Evolutionary conservation across 2,797 vertebrate genomes (phyloP), one percentile per base, ranked within the genome.

Genomic region (Rhincodon typus): DNA sequence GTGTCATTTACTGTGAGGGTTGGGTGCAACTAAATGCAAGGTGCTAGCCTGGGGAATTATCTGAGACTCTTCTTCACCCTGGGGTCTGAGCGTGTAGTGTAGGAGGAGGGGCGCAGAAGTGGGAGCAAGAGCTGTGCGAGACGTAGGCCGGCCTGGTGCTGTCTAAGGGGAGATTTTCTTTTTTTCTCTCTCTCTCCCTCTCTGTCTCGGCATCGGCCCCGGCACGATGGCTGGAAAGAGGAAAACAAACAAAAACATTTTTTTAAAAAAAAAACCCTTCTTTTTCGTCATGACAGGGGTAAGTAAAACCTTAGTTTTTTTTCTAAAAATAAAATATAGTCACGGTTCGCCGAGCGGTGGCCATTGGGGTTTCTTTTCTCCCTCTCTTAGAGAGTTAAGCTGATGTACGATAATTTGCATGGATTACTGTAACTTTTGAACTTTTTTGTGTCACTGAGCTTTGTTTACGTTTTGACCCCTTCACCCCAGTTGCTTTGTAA

Each of bases 321-420:
- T 69, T 69, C 2, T 2, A 15, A 69, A 69, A 74, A 91, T 62
- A n/a, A 91, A 57, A 57, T 91, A n/a, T 88, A 91, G 88, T 66
- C 88, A 4, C 15, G 19, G 34, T 66, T 91, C 1, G 21, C 62
- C 19, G 10, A 23, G 57, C 15, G 3, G 27, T 15, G 4, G 34
- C 88, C 88, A 88, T 53, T 66, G 88, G 57, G 57, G 57, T 57
- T 57, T 57, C 8, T 57, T 57, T 57, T 57, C 10, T 7, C 57
- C 57, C 62, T 57, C 66, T 66, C 21, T 19, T 66, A 66, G 30
- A 66, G 53, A 2, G 4, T 57, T 62, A 91, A 91, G 17, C 30
- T 66, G 88, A 19, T 91, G 88, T 91, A 66, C 17, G 88, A 91
- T 91, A 91, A 91, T 38, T 91, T 91, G 88, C 88, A 91, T 91